Base-by-base conservation (phyloP, 2,113 vertebrate species). In the Speoplatyrhinus poulsoni region DNA sequence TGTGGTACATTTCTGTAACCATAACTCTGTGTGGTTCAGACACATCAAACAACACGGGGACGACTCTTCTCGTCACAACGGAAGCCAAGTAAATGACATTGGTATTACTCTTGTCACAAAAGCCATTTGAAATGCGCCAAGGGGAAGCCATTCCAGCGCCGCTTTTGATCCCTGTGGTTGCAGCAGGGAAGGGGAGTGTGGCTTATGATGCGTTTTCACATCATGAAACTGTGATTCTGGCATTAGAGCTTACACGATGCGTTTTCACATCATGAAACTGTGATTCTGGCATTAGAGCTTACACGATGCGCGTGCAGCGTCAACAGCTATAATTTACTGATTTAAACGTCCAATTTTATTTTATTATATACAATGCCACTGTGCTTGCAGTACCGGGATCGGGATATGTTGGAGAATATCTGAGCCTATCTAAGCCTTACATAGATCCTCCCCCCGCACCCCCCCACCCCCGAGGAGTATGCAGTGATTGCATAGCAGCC, bases 261-360 rank as follows among this genome's bases (percentile, higher is more conserved):
- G 2, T 70, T 81, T 78, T 48, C 61, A 80, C 69, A 79, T 75
- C 75, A 69, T 65, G 72, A 78, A 86, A 83, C 71, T 83, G 67
- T 75, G 76, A 77, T 82, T 60, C 62, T 10, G 0, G 80, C 73
- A 54, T 76, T 74, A 63, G 66, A 77, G 47, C 67, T 67, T 65
- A 59, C 46, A 79, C 71, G 73, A 76, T 70, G 75, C 9, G 2
- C 58, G 11, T 70, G 77, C 70, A 55, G 62, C 79, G 82, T 87
- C 81, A 87, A 82, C 83, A 85, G 81, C 57, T 79, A 74, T 86
- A 82, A 83, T 71, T 75, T 73, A 81, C 69, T 78, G 74, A 83
- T 80, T 80, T 77, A 63, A 77, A 48, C 77, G 71, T 76, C 85
- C 81, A 73, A 12, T 65, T 81, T 81, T 74, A n/a, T 13, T 46